These are phyloP conservation scores for Ivindomyrus marchei DNA, from an alignment of 2,113 vertebrate species.

Conservation along the genomic window DNA sequence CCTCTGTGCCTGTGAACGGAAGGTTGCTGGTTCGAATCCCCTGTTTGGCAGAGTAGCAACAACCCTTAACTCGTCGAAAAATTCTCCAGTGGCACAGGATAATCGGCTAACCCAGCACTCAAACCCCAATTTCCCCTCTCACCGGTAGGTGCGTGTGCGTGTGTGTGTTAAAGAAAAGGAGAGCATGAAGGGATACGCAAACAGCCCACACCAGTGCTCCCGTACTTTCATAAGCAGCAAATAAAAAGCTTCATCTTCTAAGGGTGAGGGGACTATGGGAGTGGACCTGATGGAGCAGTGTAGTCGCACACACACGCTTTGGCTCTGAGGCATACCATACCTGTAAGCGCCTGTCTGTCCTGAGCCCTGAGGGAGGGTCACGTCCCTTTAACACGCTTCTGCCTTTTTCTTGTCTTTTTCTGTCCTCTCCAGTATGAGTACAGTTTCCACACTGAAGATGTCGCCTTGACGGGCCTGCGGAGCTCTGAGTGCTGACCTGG, in stretches of 20 bases:
- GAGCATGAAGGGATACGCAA: too few species aligned
- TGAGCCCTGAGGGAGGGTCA: not conserved
- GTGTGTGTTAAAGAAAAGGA: not conserved
- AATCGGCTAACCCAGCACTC: not conserved
- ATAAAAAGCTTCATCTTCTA: too few species aligned
- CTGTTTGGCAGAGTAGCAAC: not conserved
- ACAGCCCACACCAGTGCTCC: not conserved
- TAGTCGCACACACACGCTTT: not conserved
- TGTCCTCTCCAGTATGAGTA: not conserved
- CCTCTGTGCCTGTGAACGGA: not conserved
- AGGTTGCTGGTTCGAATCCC: not conserved
- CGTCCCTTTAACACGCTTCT: not conserved
- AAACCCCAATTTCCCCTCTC: not conserved
- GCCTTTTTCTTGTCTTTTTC: not conserved
- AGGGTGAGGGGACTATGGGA: not conserved
- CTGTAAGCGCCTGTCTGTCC: not conserved
- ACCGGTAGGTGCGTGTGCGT: not conserved
- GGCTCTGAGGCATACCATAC: not conserved
- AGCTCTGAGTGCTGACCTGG: not conserved
- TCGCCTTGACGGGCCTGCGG: not conserved
- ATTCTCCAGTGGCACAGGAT: not conserved
- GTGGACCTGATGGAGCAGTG: not conserved
- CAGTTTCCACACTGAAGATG: not conserved
- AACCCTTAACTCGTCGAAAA: not conserved
- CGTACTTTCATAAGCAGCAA: too few species aligned